Conservation (phyloP, 2,797 vertebrate species). For the Sebastes vulpes region DNA sequence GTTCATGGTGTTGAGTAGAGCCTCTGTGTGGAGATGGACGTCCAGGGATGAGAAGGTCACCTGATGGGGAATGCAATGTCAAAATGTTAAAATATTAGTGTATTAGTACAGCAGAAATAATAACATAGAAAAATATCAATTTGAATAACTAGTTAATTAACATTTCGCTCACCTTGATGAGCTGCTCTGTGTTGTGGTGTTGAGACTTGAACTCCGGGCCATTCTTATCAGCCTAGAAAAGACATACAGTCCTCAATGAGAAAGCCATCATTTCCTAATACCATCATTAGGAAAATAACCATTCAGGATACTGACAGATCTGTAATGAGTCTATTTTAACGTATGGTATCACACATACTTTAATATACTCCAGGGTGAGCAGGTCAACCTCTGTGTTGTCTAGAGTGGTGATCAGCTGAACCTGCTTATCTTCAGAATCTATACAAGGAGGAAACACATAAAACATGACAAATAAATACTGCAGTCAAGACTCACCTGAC, state of each 20-base stretch:
- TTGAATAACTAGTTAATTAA: background rate
- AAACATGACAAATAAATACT: background rate
- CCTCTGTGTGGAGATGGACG: conserved; percentile 95
- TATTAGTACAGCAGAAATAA: background rate
- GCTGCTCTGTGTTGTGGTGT: conserved; percentile 92
- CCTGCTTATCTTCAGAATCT: conserved; percentile 92
- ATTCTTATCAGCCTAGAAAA: conserved; percentile 90
- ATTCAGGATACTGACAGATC: background rate
- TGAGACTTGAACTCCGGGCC: conserved; percentile 89
- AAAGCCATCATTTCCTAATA: background rate
- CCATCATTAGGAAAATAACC: background rate
- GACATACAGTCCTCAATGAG: conserved; percentile 2
- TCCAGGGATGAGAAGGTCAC: conserved; percentile 96
- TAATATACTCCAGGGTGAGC: conserved; percentile 92
- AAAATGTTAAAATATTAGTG: background rate
- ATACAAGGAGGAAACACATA: conserved; percentile 37
- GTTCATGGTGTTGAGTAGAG: conserved; percentile 92
- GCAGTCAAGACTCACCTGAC: background rate
- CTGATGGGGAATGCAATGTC: conserved; percentile 50
- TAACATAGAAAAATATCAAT: background rate
- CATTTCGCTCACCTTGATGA: conserved; percentile 90
- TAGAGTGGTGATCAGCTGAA: conserved; percentile 94
- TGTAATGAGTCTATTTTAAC: background rate
- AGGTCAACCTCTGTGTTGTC: conserved; percentile 95
- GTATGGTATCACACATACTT: conserved; percentile 78